Evolutionary conservation across 2,797 vertebrate species (phyloP).

Genomic region (Borostomias antarcticus): DNA sequence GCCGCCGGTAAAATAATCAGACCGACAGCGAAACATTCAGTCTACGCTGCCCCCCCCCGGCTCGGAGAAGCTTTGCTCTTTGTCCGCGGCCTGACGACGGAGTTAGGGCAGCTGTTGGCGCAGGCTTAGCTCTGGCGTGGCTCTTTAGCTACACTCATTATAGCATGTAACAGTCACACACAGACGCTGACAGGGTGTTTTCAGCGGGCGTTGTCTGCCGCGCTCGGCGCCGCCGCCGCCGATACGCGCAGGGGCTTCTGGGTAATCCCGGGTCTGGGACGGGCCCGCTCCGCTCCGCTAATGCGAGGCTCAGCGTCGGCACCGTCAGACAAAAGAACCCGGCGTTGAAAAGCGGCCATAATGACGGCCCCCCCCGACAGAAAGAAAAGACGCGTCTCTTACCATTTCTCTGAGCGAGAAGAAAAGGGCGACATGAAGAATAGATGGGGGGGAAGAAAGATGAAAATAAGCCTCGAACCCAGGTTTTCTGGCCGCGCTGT

Average conservation of each 20-base stretch:
- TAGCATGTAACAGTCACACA: slow-evolving; percentile 59
- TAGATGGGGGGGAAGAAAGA: slow-evolving; percentile 67
- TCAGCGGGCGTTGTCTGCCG: slow-evolving; percentile 28
- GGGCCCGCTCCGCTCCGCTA: slow-evolving; percentile 39
- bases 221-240: slow-evolving; percentile 38
- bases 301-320: slow-evolving; percentile 50
- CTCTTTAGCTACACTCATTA: slow-evolving; percentile 66
- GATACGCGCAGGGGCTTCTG: slow-evolving; percentile 56
- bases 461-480: slow-evolving; percentile 77
- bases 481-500: slow-evolving; percentile 69
- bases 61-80: slow-evolving; percentile 43
- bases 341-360: slow-evolving; percentile 73
- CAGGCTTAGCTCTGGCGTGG: slow-evolving; percentile 57
- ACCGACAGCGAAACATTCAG: slow-evolving; percentile 41
- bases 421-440: slow-evolving; percentile 73
- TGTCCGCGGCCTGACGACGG: slow-evolving; percentile 40
- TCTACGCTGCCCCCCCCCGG: slow-evolving; percentile 44
- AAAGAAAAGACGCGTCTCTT: slow-evolving; percentile 75
- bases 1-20: too few relatives aligned
- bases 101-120: slow-evolving; percentile 59
- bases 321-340: slow-evolving; percentile 65
- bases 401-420: slow-evolving; percentile 70
- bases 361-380: slow-evolving; percentile 65
- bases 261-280: slow-evolving; percentile 52
- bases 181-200: slow-evolving; percentile 49